Percentiles rank a stretch among this genome's conserved stretches.
Conservation (phyloP, 2,113 vertebrate species). For the Tyto alba region DNA sequence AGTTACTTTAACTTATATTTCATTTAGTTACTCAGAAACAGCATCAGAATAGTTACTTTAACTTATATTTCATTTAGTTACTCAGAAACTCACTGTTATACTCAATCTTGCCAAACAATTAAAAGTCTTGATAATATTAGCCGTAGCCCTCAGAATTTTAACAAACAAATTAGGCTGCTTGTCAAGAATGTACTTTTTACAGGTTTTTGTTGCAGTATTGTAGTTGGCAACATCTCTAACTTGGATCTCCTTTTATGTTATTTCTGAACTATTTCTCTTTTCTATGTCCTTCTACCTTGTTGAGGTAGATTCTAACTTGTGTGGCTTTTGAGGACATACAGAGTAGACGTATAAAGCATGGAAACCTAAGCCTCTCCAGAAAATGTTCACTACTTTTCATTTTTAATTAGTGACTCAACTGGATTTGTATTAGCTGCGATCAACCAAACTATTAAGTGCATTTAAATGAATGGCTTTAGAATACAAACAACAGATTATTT, state of each 20-base stretch:
- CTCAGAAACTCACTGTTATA: not conserved
- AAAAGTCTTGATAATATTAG: not conserved
- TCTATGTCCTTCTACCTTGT: not conserved
- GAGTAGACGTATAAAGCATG: not conserved
- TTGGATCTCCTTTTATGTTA: not conserved
- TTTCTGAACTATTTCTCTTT: not conserved
- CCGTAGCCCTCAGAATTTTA: not conserved
- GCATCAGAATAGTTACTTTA: not conserved
- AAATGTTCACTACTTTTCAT: not conserved
- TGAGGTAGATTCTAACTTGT: not conserved
- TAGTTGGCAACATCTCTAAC: not conserved
- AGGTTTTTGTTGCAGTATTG: not conserved
- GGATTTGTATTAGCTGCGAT: not conserved
- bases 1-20: not conserved
- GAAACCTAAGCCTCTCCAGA: not conserved
- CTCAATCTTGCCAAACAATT: not conserved
- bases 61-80: not conserved
- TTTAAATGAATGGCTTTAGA: not conserved
- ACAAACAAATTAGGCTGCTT: not conserved
- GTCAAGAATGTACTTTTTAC: not conserved
- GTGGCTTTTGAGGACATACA: not conserved
- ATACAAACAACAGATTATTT: not conserved
- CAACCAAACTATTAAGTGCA: not conserved
- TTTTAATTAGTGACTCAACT: not conserved
- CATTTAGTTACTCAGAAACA: not conserved